phyloP scores from a whole-genome alignment of 2,797 vertebrate genomes.

The Gobionotothen gibberifrons region DNA sequence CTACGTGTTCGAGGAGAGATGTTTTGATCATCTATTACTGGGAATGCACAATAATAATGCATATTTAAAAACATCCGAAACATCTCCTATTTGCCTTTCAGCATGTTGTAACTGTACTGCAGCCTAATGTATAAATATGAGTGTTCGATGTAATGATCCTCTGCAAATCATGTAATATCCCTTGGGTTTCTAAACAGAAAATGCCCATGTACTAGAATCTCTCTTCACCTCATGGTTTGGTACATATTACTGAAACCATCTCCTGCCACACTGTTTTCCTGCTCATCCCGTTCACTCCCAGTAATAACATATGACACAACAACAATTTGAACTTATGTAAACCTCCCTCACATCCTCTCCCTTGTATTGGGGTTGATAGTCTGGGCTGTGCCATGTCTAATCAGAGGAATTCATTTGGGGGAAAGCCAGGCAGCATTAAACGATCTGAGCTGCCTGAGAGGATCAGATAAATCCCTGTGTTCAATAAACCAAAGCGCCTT shows the following conservation, averaged over 20 bases:
- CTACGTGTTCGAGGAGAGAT: slow-evolving; percentile 18
- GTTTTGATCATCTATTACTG: slow-evolving; percentile 37
- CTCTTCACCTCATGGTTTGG: slow-evolving; percentile 1
- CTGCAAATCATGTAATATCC: slow-evolving; percentile 25
- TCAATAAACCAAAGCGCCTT: slow-evolving; percentile 86
- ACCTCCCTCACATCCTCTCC: slow-evolving; percentile 43
- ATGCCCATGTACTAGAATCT: not conserved
- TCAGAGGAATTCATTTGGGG: slow-evolving; percentile 84
- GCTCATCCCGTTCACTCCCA: slow-evolving; percentile 32
- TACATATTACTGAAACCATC: slow-evolving; percentile 27
- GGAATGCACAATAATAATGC: slow-evolving; percentile 9
- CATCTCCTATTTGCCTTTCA: slow-evolving; percentile 19
- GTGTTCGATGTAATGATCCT: slow-evolving; percentile 17
- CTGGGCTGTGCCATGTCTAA: slow-evolving; percentile 78
- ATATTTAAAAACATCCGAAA: slow-evolving; percentile 20
- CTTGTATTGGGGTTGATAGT: slow-evolving; percentile 66
- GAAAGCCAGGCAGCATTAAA: slow-evolving; percentile 82
- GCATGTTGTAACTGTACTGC: slow-evolving; percentile 15
- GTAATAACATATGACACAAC: slow-evolving; percentile 64
- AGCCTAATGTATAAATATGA: slow-evolving; percentile 21
- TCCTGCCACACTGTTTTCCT: slow-evolving; percentile 1
- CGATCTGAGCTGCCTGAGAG: slow-evolving; percentile 83
- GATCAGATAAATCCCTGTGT: slow-evolving; percentile 86
- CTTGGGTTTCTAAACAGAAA: slow-evolving; percentile 6
- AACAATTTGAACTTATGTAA: slow-evolving; percentile 62